Percentiles rank a stretch among this genome's conserved stretches.
These are phyloP conservation scores for Chelmon rostratus DNA, from an alignment of 2,797 vertebrate species.

Conservation along the genomic window DNA sequence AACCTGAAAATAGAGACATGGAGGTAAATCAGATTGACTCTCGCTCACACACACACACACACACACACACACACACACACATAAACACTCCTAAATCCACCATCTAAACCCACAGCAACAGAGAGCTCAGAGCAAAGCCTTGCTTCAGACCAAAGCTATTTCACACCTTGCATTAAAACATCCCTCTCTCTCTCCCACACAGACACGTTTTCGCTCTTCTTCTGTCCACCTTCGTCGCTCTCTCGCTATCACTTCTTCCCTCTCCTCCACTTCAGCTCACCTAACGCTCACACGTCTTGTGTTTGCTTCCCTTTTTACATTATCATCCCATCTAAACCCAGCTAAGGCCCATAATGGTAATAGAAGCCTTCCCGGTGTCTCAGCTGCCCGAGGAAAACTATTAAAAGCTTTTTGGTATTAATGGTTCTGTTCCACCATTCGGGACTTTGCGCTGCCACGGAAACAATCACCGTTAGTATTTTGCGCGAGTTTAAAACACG, in stretches of 20 bases:
- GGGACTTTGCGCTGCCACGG: too few relatives aligned
- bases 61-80: slow-evolving; percentile 7
- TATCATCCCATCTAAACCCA: slow-evolving; percentile 23
- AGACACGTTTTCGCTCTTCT: not conserved
- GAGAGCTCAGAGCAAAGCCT: slow-evolving; percentile 46
- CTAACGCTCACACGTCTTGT: not conserved
- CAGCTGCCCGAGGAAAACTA: slow-evolving; percentile 16
- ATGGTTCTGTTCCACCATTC: not conserved
- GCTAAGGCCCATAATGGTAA: slow-evolving; percentile 14
- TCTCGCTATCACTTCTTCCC: too few relatives aligned
- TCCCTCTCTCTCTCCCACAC: not conserved
- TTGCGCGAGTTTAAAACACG: too few relatives aligned
- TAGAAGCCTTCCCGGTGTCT: not conserved
- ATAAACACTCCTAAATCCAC: slow-evolving; percentile 44
- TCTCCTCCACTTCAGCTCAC: not conserved
- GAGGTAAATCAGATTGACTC: slow-evolving; percentile 34
- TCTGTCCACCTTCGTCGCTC: not conserved
- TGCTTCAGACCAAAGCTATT: slow-evolving; percentile 47
- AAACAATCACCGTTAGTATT: not conserved
- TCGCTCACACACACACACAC: not conserved
- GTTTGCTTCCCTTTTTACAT: slow-evolving; percentile 23
- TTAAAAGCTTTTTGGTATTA: slow-evolving; percentile 4
- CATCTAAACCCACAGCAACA: slow-evolving; percentile 46
- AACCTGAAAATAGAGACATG: slow-evolving; percentile 35
- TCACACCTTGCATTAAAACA: slow-evolving; percentile 39